Base-by-base conservation (phyloP, 2,888 invertebrate species). In the Acanthococcus lagerstroemiae region DNA sequence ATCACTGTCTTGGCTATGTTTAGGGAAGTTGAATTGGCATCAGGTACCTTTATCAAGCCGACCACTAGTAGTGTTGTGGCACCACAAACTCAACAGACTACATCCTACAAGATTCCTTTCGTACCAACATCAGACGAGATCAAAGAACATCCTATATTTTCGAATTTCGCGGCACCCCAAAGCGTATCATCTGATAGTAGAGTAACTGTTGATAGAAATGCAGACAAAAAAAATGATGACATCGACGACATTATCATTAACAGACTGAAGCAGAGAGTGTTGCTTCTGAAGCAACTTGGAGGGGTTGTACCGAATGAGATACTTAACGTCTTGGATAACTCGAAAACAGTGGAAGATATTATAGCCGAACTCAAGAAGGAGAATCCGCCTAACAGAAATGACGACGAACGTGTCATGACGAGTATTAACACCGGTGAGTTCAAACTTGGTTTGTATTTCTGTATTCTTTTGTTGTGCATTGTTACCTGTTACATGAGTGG, bases 211-310 rank as follows among this genome's bases (percentile, higher is more conserved):
- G 58, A 63, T 26, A 68, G 68, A 6, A 66, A 68, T 4, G 71
- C 69, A 3, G 69, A 70, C 30, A 70, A 71, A n/a, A 69, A 65
- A 61, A 70, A 68, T 21, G 69, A 69, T 7, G 78, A 79, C 77
- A 79, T 77, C 66, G 78, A 79, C 79, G 79, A 79, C 77, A 78
- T 78, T 77, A 80, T 81, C 77, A 78, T 82, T 77, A 79, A 74
- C 67, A 75, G 74, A 71, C 71, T 82, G 44, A 80, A 79, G 72
- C 78, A 79, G 66, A 79, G 81, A 74, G 80, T 81, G 0, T 78
- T 77, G 70, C 70, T 81, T 26, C 72, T 82, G 66, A 79, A 81
- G 72, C 80, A 80, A 70, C 74, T 56, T 4, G 56, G 56, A 15
- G 56, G 56, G 12, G 66, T 48, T n/a, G 57, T 66, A 4, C 56